phyloP scores from a whole-genome alignment of 1,140 invertebrate genomes.

The Sipha flava region DNA sequence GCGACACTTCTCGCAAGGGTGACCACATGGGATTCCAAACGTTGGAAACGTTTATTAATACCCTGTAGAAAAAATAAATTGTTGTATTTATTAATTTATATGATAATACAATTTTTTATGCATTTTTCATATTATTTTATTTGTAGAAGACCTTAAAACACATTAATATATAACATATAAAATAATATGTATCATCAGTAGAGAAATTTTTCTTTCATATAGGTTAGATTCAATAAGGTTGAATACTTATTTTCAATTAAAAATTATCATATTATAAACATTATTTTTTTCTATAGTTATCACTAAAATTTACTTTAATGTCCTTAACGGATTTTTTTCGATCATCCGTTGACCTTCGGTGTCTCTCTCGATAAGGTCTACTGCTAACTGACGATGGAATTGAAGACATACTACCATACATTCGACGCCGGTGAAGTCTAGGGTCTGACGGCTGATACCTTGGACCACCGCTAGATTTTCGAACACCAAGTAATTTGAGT shows the following conservation, averaged over 20 bases:
- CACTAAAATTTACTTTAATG: conserved; percentile 50
- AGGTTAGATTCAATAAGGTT: too few species aligned
- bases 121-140: neutral
- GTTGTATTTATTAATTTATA: neutral
- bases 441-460: conserved; percentile 54
- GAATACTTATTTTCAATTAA: too few species aligned
- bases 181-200: too few species aligned
- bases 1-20: conserved; percentile 85
- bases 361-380: conserved; percentile 53
- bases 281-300: neutral
- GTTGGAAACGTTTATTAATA: conserved; percentile 78
- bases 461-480: conserved; percentile 46
- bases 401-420: conserved; percentile 70
- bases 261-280: too few species aligned
- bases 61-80: conserved; percentile 49
- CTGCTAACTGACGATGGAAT: conserved; percentile 73
- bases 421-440: conserved; percentile 51
- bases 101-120: neutral
- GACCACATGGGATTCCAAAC: conserved; percentile 84
- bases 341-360: conserved; percentile 51
- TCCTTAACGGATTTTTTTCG: conserved; percentile 63
- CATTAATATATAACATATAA: too few species aligned
- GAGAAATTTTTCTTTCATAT: too few species aligned
- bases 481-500: conserved; percentile 66
- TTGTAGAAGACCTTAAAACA: too few species aligned